These are phyloP conservation scores for Wiebesia pumilae DNA, from an alignment of 1,140 invertebrate species.

Conservation along the genomic window DNA sequence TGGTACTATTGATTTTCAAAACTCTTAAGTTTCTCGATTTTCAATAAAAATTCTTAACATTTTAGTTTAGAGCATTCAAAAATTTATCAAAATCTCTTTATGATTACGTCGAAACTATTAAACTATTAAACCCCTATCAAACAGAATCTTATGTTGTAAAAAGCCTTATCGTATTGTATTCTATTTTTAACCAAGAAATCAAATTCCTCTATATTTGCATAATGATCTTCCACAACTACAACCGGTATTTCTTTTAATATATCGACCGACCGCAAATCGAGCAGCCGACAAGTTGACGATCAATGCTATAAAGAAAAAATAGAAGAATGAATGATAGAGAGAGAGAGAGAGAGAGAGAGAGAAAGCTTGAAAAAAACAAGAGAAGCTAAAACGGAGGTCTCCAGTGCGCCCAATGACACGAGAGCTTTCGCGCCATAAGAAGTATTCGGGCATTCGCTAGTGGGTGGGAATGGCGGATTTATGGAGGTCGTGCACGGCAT, in stretches of 20 bases:
- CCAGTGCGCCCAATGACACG: slow-evolving; percentile 56
- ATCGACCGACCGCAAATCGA: slow-evolving; percentile 29
- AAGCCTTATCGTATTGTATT: not conserved
- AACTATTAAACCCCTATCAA: not conserved
- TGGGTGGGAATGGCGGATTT: slow-evolving; percentile 70
- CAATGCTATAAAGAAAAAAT: slow-evolving; percentile 14
- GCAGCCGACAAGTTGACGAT: slow-evolving; percentile 5
- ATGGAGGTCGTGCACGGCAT: slow-evolving; percentile 67
- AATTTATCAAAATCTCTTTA: too few relatives aligned
- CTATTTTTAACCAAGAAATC: not conserved
- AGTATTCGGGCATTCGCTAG: slow-evolving; percentile 64
- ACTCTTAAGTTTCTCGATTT: too few relatives aligned
- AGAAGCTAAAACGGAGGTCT: slow-evolving; percentile 42
- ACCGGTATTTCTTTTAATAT: slow-evolving; percentile 6
- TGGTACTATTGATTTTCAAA: too few relatives aligned
- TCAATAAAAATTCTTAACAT: too few relatives aligned
- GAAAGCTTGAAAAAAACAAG: not conserved
- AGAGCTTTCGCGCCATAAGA: slow-evolving; percentile 65
- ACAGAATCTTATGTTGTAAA: not conserved
- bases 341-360: not conserved
- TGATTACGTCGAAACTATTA: too few relatives aligned
- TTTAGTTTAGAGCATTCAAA: too few relatives aligned
- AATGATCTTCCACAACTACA: not conserved
- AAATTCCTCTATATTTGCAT: slow-evolving; percentile 21
- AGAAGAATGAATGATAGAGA: not conserved